phyloP scores from a whole-genome alignment of 2,888 invertebrate genomes.

The Candidula unifasciata region DNA sequence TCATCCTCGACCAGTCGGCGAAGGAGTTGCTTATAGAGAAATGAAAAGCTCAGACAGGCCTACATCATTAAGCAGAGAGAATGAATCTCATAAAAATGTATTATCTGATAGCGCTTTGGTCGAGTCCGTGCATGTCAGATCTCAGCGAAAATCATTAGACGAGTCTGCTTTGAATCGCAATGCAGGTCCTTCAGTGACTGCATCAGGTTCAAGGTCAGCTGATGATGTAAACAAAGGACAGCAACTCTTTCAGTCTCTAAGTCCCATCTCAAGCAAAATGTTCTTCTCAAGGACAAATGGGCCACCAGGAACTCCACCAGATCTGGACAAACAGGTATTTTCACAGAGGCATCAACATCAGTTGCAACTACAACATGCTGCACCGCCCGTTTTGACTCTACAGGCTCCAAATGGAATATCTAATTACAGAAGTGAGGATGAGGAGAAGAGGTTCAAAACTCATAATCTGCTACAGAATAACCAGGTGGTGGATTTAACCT shows the following conservation, averaged over 20 bases:
- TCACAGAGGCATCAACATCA: slow-evolving; percentile 34
- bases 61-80: slow-evolving; percentile 2
- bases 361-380: not conserved
- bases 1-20: not conserved
- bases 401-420: slow-evolving; percentile 13
- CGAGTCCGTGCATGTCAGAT: not conserved
- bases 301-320: not conserved
- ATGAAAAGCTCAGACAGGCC: not conserved
- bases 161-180: slow-evolving; percentile 12
- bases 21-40: not conserved
- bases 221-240: slow-evolving; percentile 31
- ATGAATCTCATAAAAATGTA: slow-evolving; percentile 18
- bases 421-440: not conserved
- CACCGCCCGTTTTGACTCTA: not conserved
- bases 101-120: not conserved
- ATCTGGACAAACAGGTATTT: not conserved
- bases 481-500: slow-evolving; percentile 26
- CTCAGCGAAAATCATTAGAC: slow-evolving; percentile 36
- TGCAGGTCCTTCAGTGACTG: not conserved
- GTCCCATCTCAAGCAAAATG: slow-evolving; percentile 31
- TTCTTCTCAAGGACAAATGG: not conserved
- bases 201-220: slow-evolving; percentile 30
- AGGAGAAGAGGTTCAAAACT: slow-evolving; percentile 26
- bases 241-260: not conserved
- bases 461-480: slow-evolving; percentile 9